Evolutionary conservation across 2,888 invertebrate genomes (phyloP).

Genomic region (Caenorhabditis parvicauda): DNA sequence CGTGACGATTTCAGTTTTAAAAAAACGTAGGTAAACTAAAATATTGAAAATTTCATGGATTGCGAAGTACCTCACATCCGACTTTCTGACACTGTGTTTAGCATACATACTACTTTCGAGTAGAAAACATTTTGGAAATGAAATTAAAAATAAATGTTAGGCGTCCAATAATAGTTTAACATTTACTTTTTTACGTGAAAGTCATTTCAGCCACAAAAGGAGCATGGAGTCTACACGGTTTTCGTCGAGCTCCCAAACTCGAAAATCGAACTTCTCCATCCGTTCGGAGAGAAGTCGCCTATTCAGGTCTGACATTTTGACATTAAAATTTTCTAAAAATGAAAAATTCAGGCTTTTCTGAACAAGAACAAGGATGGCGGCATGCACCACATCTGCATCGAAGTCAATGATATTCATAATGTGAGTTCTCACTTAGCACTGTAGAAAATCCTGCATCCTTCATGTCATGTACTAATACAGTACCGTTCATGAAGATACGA

Average conservation of each 20-base stretch:
- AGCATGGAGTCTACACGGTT: slow-evolving; percentile 70
- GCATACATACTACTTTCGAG: background rate
- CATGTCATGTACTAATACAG: no score
- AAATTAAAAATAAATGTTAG: background rate
- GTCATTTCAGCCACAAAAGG: slow-evolving; percentile 65
- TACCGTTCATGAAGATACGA: no score
- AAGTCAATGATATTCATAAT: slow-evolving; percentile 64
- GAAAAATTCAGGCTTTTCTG: slow-evolving; percentile 68
- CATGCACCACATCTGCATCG: slow-evolving; percentile 71
- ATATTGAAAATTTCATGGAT: no score
- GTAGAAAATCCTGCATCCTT: background rate
- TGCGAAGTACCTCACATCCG: no score
- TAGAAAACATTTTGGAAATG: background rate
- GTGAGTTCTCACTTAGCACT: slow-evolving; percentile 4
- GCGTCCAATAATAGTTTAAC: background rate
- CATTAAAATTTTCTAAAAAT: background rate
- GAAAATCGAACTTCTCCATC: slow-evolving; percentile 70
- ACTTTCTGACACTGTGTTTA: no score
- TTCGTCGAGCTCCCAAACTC: slow-evolving; percentile 70
- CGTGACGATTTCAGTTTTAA: no score
- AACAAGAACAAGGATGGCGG: slow-evolving; percentile 70
- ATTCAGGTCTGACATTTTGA: no score
- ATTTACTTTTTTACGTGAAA: background rate
- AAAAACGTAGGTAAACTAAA: no score
- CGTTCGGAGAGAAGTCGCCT: slow-evolving; percentile 69